phyloP scores from a whole-genome alignment of 1,140 invertebrate species.

The Pemphigus obesinymphae region DNA sequence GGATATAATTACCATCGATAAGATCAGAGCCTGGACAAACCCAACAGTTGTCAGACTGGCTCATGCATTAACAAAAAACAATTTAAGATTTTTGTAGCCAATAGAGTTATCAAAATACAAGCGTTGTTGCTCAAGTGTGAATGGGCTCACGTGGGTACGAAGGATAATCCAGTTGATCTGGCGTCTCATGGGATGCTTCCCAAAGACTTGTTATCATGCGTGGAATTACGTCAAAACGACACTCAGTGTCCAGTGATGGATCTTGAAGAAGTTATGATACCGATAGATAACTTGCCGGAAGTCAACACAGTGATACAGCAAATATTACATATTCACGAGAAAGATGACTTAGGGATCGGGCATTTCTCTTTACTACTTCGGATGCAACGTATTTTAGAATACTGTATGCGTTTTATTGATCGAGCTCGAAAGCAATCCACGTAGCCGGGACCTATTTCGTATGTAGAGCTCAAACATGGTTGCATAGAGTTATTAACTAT shows the following conservation, averaged over 20 bases:
- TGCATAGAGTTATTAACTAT: no score
- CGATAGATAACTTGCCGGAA: neutral
- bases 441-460: neutral
- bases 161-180: no score
- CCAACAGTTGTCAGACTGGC: conserved; percentile 44
- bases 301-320: neutral
- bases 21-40: conserved; percentile 36
- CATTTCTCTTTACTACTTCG: neutral
- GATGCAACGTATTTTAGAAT: neutral
- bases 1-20: neutral
- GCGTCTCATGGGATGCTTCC: neutral
- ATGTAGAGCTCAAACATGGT: neutral
- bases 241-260: neutral
- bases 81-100: conserved; percentile 32
- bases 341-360: neutral
- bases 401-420: neutral
- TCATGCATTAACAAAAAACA: conserved; percentile 27
- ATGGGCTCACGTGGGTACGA: no score
- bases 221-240: neutral
- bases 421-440: neutral
- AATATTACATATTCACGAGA: neutral
- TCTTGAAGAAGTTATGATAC: no score
- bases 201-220: neutral
- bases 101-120: conserved; percentile 21
- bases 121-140: no score